These are phyloP conservation scores for Cynoglossus semilaevis DNA, from an alignment of 2,113 vertebrate genomes.

Conservation along the genomic window DNA sequence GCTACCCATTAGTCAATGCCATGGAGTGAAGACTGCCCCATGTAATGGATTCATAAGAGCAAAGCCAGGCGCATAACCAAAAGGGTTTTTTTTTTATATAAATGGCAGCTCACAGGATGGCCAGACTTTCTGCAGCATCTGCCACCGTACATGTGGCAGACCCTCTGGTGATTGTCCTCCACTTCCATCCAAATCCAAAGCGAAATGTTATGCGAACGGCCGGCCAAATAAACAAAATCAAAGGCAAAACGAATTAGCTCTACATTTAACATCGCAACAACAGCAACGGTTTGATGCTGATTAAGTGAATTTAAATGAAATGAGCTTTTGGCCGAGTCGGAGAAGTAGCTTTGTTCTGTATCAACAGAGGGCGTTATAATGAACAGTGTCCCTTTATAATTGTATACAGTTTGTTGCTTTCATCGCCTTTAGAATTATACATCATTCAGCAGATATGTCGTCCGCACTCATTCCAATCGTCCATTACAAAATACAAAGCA, in stretches of 20 bases:
- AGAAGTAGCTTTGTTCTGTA: not conserved
- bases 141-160: slow-evolving; percentile 17
- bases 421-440: too few species aligned
- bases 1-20: slow-evolving; percentile 68
- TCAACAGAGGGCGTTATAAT: not conserved
- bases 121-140: slow-evolving; percentile 4
- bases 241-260: slow-evolving; percentile 20
- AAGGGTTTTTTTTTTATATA: slow-evolving; percentile 35
- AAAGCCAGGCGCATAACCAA: slow-evolving; percentile 24
- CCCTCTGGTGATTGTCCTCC: slow-evolving; percentile 13
- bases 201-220: slow-evolving; percentile 5
- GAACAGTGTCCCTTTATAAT: too few species aligned
- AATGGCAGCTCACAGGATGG: slow-evolving; percentile 14
- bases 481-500: too few species aligned
- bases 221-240: slow-evolving; percentile 23
- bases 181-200: slow-evolving; percentile 13
- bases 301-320: slow-evolving; percentile 27
- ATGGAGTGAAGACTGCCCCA: slow-evolving; percentile 37
- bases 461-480: too few species aligned
- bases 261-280: slow-evolving; percentile 5
- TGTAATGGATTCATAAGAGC: slow-evolving; percentile 54
- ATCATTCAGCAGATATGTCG: too few species aligned
- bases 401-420: too few species aligned
- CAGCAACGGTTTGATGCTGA: slow-evolving; percentile 6
- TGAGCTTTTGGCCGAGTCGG: slow-evolving; percentile 2